Conservation (phyloP, 2,797 vertebrate genomes). For the Arvicola amphibius region DNA sequence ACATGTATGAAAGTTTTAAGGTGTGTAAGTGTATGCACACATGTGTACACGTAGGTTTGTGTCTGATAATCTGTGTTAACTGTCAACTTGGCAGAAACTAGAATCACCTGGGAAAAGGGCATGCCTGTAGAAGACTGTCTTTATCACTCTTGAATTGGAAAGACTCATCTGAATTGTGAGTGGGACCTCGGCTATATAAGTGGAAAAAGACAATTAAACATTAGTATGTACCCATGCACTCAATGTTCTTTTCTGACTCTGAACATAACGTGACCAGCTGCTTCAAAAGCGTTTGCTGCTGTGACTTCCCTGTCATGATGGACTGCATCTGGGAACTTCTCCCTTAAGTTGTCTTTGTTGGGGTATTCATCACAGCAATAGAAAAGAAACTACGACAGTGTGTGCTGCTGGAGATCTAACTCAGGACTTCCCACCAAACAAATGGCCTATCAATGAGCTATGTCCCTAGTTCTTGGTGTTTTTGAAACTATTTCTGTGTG, state of each 20-base stretch:
- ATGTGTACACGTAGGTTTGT: not conserved
- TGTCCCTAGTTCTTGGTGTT: not conserved
- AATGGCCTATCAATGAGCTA: not conserved
- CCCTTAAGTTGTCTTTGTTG: not conserved
- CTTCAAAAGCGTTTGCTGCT: not conserved
- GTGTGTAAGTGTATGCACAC: not conserved
- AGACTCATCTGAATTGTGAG: not conserved
- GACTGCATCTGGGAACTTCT: not conserved
- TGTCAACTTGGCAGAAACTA: not conserved
- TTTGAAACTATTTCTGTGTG: not conserved
- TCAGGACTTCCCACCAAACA: not conserved
- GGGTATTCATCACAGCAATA: not conserved
- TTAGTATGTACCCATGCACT: not conserved
- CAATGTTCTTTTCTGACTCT: not conserved
- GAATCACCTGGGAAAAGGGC: not conserved
- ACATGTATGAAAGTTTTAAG: constrained; percentile 29
- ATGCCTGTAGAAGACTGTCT: not conserved
- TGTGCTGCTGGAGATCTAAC: not conserved
- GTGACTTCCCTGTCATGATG: not conserved
- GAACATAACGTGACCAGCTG: not conserved
- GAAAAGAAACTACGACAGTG: no score
- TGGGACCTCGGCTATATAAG: not conserved
- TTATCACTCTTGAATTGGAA: not conserved
- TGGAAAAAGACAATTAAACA: not conserved
- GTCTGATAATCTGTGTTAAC: not conserved